Evolutionary conservation across 1,140 invertebrate species (phyloP).

Genomic region (Drosophila busckii): DNA sequence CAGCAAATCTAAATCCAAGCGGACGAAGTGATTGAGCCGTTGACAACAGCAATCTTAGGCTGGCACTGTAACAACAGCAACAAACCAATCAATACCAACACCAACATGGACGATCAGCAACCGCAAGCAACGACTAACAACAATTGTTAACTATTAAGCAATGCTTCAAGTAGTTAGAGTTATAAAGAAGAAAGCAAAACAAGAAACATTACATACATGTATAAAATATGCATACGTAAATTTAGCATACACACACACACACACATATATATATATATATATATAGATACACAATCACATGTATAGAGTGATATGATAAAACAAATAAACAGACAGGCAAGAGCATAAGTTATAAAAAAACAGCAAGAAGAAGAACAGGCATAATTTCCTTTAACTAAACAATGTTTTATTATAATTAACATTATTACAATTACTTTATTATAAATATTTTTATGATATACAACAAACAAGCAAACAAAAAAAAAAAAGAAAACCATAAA

Average conservation of each 20-base stretch:
- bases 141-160: slow-evolving; percentile 41
- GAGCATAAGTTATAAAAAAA: slow-evolving; percentile 5
- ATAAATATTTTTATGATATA: slow-evolving; percentile 18
- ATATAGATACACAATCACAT: slow-evolving; percentile 5
- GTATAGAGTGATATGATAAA: background rate
- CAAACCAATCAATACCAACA: background rate
- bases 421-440: slow-evolving; percentile 22
- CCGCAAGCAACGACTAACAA: slow-evolving; percentile 9
- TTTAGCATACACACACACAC: slow-evolving; percentile 4
- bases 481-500: no score
- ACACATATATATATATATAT: slow-evolving; percentile 7
- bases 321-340: background rate
- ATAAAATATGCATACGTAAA: slow-evolving; percentile 24
- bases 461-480: no score
- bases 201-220: slow-evolving; percentile 18
- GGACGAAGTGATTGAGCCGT: no score
- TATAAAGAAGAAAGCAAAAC: slow-evolving; percentile 5
- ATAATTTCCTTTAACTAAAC: no score
- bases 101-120: slow-evolving; percentile 14
- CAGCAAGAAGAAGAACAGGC: no score
- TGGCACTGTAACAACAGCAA: background rate
- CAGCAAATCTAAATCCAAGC: no score
- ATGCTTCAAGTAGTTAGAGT: slow-evolving; percentile 28
- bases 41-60: slow-evolving; percentile 1
- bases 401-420: background rate